Evolutionary conservation across 64 coral and sea anemone genomes (phyloP).

Genomic region (Montipora capricornis): DNA sequence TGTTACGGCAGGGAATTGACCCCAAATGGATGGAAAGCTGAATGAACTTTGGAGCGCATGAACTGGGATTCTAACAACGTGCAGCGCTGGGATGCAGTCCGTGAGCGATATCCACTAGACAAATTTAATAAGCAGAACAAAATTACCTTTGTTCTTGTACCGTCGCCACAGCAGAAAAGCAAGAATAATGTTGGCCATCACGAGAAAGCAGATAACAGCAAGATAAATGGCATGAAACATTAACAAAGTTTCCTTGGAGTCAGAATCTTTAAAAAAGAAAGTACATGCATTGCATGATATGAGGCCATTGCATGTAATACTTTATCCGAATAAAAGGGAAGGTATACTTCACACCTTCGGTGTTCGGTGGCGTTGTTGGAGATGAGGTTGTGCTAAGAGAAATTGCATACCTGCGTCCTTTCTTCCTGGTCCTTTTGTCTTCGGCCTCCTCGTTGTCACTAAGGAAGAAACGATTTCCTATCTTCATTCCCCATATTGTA

Average conservation of each 20-base stretch:
- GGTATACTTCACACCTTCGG: no score
- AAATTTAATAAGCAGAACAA: no score
- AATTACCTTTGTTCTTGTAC: not conserved
- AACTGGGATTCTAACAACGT: no score
- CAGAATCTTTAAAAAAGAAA: not conserved
- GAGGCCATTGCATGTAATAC: no score
- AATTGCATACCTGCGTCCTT: not conserved
- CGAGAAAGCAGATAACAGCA: not conserved
- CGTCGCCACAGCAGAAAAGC: not conserved
- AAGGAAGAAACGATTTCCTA: not conserved
- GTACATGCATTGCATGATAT: not conserved
- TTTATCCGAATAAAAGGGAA: not conserved
- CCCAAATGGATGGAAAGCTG: no score
- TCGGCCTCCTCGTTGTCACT: not conserved
- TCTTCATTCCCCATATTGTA: not conserved
- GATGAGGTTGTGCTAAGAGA: not conserved
- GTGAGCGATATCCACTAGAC: no score
- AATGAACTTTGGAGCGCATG: no score
- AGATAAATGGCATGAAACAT: slow-evolving; percentile 8
- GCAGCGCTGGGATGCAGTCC: no score
- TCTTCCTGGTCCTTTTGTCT: not conserved
- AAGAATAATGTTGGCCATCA: not conserved
- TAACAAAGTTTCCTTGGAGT: not conserved
- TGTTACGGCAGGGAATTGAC: no score
- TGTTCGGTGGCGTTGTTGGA: no score